phyloP scores from a whole-genome alignment of 2,797 vertebrate species.

The Rhabdophis nuchalis region DNA sequence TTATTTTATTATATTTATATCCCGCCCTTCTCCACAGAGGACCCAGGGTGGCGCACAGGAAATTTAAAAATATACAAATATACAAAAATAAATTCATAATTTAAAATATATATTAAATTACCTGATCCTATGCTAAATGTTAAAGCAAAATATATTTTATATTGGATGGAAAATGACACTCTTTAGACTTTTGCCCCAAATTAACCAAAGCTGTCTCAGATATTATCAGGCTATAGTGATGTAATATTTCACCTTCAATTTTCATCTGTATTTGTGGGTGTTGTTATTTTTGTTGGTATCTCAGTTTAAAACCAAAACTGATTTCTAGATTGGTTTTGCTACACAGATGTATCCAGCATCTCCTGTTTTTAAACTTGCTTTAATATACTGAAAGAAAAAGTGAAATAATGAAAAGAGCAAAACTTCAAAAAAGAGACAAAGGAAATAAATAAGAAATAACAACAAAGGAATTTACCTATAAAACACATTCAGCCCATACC shows the following conservation, averaged over 20 bases:
- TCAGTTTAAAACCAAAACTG: not conserved
- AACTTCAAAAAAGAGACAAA: not conserved
- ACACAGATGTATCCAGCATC: not conserved
- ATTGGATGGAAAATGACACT: not conserved
- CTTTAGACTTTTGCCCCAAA: not conserved
- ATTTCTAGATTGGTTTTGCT: not conserved
- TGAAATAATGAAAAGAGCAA: not conserved
- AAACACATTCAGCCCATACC: not conserved
- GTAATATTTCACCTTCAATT: not conserved
- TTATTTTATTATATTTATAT: too few relatives aligned
- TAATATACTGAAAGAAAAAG: not conserved
- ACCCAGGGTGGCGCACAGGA: too few relatives aligned
- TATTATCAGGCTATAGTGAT: not conserved
- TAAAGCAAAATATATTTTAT: conserved; percentile 21
- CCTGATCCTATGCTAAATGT: too few relatives aligned
- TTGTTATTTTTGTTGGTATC: not conserved
- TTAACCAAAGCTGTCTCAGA: not conserved
- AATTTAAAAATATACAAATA: too few relatives aligned
- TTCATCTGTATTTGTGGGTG: not conserved
- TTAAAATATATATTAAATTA: too few relatives aligned
- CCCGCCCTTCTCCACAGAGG: too few relatives aligned
- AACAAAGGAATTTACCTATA: not conserved
- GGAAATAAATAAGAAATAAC: not conserved
- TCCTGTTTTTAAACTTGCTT: not conserved
- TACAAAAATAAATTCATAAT: too few relatives aligned